These are phyloP conservation scores for Cerceris ruficornis DNA, from an alignment of 2,888 invertebrate genomes.

Conservation along the genomic window DNA sequence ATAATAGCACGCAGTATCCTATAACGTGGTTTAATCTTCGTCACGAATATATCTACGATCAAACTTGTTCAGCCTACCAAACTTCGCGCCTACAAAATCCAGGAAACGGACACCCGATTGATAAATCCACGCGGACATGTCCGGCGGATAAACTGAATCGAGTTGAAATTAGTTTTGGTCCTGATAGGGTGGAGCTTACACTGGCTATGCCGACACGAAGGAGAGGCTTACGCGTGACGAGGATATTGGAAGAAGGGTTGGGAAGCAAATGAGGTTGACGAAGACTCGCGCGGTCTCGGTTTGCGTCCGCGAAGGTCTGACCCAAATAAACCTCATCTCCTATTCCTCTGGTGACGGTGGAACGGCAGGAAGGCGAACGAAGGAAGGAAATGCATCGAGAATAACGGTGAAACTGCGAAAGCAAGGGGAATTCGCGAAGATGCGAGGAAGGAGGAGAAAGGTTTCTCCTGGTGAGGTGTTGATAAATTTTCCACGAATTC, in stretches of 20 bases:
- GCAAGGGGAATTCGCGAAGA: neutral
- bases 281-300: neutral
- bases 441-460: constrained; percentile 8
- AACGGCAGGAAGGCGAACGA: constrained; percentile 8
- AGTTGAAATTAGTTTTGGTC: constrained; percentile 43
- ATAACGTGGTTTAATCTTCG: neutral
- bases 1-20: too few species aligned
- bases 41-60: neutral
- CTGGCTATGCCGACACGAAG: neutral
- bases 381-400: neutral
- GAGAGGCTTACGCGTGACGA: neutral
- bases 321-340: constrained; percentile 49
- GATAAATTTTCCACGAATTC: constrained; percentile 57
- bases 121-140: constrained; percentile 25
- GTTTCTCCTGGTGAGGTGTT: constrained; percentile 36
- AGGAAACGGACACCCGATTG: neutral
- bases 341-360: constrained; percentile 22
- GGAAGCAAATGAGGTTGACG: constrained; percentile 12
- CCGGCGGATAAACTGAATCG: constrained; percentile 21
- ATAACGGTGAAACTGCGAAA: neutral
- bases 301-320: constrained; percentile 35
- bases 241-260: neutral
- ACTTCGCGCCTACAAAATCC: neutral
- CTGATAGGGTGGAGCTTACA: constrained; percentile 15
- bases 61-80: neutral